Evolutionary conservation across 2,888 invertebrate genomes (phyloP).

Genomic region (Agrochola litura): DNA sequence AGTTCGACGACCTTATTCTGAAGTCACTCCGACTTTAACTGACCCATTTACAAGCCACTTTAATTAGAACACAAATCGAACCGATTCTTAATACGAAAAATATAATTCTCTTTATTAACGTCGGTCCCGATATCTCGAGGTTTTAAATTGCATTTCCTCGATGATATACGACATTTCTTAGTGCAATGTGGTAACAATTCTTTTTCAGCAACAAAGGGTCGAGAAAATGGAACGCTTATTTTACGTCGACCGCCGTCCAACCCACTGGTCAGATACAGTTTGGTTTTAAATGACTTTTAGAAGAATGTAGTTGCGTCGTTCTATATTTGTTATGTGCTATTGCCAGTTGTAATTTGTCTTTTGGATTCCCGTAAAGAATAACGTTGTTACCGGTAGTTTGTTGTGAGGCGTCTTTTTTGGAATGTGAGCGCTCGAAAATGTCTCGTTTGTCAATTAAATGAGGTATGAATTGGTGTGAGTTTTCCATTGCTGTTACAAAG

Average conservation of each 20-base stretch:
- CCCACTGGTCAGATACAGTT: constrained; percentile 67
- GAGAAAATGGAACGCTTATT: constrained; percentile 65
- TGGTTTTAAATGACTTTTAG: constrained; percentile 69
- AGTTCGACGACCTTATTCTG: constrained; percentile 13
- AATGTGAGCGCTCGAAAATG: constrained; percentile 1
- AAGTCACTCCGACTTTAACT: constrained; percentile 16
- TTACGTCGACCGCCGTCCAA: constrained; percentile 52
- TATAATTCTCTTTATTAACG: constrained; percentile 54
- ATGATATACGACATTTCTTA: constrained; percentile 63
- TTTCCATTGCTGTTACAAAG: background rate
- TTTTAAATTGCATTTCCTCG: constrained; percentile 63
- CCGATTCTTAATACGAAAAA: constrained; percentile 35
- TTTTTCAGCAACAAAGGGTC: constrained; percentile 64
- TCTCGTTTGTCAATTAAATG: background rate
- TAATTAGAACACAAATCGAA: constrained; percentile 45
- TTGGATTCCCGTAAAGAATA: constrained; percentile 40
- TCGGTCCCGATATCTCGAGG: constrained; percentile 47
- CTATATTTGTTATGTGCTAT: constrained; percentile 49
- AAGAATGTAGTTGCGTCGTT: constrained; percentile 61
- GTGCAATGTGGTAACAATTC: constrained; percentile 60
- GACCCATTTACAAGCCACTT: constrained; percentile 46
- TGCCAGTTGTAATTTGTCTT: constrained; percentile 51
- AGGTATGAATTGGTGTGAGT: background rate
- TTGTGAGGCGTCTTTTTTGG: constrained; percentile 3
- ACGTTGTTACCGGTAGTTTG: constrained; percentile 32